Percentiles rank a stretch among this genome's conserved stretches.
Evolutionary conservation across 2,113 vertebrate genomes (phyloP).

Genomic region (Gavialis gangeticus): DNA sequence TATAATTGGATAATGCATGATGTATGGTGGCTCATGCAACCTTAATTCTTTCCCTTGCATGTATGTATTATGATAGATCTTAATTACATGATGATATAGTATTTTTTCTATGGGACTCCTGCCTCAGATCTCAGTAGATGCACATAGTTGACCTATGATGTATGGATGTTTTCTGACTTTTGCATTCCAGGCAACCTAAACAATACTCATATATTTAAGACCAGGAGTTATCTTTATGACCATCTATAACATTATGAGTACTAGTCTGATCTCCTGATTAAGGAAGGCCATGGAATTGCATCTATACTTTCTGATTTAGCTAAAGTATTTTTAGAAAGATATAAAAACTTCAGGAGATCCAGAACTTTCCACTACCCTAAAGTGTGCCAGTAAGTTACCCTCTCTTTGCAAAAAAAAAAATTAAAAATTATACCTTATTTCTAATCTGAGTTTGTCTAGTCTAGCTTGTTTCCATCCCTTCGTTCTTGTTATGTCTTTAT

Average conservation of each 20-base stretch:
- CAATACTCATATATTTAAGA: neutral
- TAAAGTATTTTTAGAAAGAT: neutral
- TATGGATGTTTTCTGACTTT: neutral
- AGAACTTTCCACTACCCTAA: neutral
- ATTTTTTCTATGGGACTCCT: neutral
- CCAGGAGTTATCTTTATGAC: neutral
- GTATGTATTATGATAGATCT: neutral
- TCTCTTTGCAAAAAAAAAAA: fast-evolving
- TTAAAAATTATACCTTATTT: neutral
- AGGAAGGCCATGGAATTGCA: neutral
- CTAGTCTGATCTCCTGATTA: neutral
- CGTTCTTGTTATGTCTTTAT: neutral
- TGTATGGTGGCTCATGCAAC: neutral
- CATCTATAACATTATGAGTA: neutral
- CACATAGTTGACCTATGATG: neutral
- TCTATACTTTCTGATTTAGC: neutral
- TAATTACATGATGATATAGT: neutral
- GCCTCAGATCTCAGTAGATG: neutral
- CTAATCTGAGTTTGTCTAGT: neutral
- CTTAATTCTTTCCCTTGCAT: neutral
- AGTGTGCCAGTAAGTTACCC: fast-evolving
- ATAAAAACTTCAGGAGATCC: neutral
- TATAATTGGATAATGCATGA: neutral
- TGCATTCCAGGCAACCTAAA: neutral
- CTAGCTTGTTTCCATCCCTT: neutral